A percentile compares a stretch with the other conserved stretches of the same genome.
Conservation (phyloP, 2,113 vertebrate species). For the Tragelaphus imberbis region DNA sequence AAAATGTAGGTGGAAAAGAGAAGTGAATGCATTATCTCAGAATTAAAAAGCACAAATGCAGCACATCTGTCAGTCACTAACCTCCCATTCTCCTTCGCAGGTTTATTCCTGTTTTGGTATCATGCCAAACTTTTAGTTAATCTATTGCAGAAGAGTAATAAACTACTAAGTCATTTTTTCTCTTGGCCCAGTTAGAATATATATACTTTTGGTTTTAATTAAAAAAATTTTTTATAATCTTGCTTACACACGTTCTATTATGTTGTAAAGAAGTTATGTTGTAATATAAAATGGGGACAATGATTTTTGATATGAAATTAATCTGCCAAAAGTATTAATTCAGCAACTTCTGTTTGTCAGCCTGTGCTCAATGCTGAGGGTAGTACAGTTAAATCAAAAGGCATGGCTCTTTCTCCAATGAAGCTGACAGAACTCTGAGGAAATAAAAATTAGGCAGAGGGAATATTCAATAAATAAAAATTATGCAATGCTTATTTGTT, state of each 20-base stretch:
- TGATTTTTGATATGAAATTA: neutral
- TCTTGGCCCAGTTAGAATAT: neutral
- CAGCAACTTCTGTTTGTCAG: neutral
- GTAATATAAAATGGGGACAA: neutral
- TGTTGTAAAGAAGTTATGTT: neutral
- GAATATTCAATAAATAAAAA: neutral
- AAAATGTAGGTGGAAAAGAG: neutral
- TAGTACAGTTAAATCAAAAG: neutral
- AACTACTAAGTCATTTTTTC: neutral
- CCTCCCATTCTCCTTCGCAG: neutral
- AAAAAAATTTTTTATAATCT: neutral
- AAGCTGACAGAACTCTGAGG: neutral
- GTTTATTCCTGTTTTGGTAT: neutral
- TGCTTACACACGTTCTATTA: neutral
- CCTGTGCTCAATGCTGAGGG: neutral
- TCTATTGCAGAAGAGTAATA: neutral
- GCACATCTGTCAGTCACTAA: neutral
- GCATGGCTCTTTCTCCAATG: neutral
- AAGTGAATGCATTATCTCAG: neutral
- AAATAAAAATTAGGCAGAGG: neutral
- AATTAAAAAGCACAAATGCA: slow-evolving; percentile 1
- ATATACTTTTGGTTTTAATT: neutral
- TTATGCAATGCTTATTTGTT: neutral
- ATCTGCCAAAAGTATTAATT: neutral
- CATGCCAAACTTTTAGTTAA: neutral